Evolutionary conservation across 2,888 invertebrate genomes (phyloP).

Genomic region (Drosophila crucigera): DNA sequence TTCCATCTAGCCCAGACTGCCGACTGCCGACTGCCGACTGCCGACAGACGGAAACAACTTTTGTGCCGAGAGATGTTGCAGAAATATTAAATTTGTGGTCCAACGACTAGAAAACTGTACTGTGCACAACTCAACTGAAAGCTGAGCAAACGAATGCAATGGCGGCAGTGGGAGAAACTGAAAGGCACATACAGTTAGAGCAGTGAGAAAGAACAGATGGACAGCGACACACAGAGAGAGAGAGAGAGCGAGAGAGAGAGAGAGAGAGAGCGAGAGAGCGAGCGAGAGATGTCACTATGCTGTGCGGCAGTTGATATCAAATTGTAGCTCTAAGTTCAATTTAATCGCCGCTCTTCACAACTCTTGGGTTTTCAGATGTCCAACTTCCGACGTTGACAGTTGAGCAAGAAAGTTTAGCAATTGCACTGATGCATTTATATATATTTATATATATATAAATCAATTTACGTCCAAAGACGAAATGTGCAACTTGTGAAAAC

Average conservation of each 20-base stretch:
- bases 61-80: conserved; percentile 38
- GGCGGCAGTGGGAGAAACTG: not conserved
- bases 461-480: conserved; percentile 42
- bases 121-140: conserved; percentile 12
- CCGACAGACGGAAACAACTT: conserved; percentile 25
- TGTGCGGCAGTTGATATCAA: conserved; percentile 35
- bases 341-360: conserved; percentile 55
- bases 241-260: not conserved
- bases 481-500: conserved; percentile 33
- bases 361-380: conserved; percentile 35
- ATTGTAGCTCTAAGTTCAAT: conserved; percentile 53
- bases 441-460: conserved; percentile 18
- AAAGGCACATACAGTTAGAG: not conserved
- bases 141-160: conserved; percentile 1
- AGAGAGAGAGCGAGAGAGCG: not conserved
- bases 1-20: not conserved
- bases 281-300: not conserved
- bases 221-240: not conserved
- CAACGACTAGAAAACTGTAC: conserved; percentile 14
- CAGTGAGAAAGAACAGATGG: not conserved
- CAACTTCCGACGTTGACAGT: conserved; percentile 41
- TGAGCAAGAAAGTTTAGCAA: conserved; percentile 47
- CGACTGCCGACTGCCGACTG: not conserved
- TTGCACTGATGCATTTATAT: conserved; percentile 22
- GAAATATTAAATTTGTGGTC: conserved; percentile 53